phyloP scores from a whole-genome alignment of 2,888 invertebrate genomes.

The Tetragonisca angustula region DNA sequence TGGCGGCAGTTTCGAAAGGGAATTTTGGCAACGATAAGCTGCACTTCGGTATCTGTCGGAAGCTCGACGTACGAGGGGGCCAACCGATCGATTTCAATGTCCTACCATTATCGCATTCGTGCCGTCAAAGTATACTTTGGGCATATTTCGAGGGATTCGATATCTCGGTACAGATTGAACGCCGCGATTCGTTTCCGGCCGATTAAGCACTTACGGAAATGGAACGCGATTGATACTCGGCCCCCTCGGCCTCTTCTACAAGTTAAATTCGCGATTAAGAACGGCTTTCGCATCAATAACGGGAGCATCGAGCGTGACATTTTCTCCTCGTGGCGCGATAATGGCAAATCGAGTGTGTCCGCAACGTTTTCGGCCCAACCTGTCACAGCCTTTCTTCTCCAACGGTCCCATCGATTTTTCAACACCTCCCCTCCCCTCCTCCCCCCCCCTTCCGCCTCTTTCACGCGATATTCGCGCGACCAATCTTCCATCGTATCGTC shows the following conservation, averaged over 20 bases:
- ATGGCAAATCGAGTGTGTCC: slow-evolving; percentile 30
- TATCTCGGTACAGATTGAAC: slow-evolving; percentile 51
- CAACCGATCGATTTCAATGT: background rate
- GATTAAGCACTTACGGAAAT: slow-evolving; percentile 56
- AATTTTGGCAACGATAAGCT: background rate
- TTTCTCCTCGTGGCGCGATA: slow-evolving; percentile 25
- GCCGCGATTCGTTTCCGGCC: slow-evolving; percentile 51
- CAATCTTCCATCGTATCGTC: slow-evolving; percentile 29
- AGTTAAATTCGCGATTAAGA: slow-evolving; percentile 39
- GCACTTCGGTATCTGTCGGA: background rate
- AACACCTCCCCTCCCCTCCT: too few species aligned
- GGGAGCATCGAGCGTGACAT: slow-evolving; percentile 26
- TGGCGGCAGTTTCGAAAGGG: background rate
- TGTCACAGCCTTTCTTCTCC: slow-evolving; percentile 8
- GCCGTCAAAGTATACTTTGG: slow-evolving; percentile 30
- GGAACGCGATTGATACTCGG: slow-evolving; percentile 44
- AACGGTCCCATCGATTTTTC: slow-evolving; percentile 30
- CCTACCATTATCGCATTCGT: slow-evolving; percentile 11
- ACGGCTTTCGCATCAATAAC: slow-evolving; percentile 47
- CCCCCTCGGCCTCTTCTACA: slow-evolving; percentile 12
- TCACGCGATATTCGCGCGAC: slow-evolving; percentile 1
- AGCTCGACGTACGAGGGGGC: too few species aligned
- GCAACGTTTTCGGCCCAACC: slow-evolving; percentile 35
- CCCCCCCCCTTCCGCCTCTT: background rate
- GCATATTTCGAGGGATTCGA: slow-evolving; percentile 19